Evolutionary conservation across 2,797 vertebrate genomes (phyloP).

Genomic region (Gobio occitaniae): DNA sequence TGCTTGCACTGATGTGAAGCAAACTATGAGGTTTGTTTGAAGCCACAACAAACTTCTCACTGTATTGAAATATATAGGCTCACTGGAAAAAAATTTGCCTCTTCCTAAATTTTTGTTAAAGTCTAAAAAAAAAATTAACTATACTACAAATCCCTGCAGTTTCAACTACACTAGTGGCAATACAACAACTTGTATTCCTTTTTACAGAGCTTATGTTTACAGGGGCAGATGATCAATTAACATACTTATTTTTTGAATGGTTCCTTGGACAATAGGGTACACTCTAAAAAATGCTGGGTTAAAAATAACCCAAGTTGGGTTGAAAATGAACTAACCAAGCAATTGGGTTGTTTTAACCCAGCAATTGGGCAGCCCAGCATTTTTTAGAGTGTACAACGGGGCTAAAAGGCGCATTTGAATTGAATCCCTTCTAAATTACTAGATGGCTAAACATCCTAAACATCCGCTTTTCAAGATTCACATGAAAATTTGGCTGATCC

Average conservation of each 20-base stretch:
- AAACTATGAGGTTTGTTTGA: background rate
- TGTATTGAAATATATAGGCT: background rate
- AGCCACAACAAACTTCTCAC: background rate
- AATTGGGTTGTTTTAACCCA: no score
- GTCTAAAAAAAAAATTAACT: background rate
- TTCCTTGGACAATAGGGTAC: background rate
- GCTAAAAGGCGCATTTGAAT: no score
- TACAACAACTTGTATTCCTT: background rate
- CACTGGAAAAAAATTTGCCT: background rate
- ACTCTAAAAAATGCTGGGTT: no score
- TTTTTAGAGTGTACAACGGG: no score
- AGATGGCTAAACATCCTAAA: no score
- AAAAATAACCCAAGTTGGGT: no score
- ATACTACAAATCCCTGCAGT: background rate
- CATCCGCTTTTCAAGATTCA: no score
- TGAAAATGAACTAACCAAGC: no score
- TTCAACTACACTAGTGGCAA: background rate
- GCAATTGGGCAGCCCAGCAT: no score
- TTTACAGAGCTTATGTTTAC: background rate
- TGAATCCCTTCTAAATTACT: no score
- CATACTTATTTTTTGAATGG: background rate
- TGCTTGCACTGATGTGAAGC: slow-evolving; percentile 23
- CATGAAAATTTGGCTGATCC: no score
- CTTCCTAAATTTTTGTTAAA: background rate
- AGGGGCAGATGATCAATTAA: background rate